Evolutionary conservation across 2,113 vertebrate species (phyloP).

Genomic region (Lethenteron reissneri): DNA sequence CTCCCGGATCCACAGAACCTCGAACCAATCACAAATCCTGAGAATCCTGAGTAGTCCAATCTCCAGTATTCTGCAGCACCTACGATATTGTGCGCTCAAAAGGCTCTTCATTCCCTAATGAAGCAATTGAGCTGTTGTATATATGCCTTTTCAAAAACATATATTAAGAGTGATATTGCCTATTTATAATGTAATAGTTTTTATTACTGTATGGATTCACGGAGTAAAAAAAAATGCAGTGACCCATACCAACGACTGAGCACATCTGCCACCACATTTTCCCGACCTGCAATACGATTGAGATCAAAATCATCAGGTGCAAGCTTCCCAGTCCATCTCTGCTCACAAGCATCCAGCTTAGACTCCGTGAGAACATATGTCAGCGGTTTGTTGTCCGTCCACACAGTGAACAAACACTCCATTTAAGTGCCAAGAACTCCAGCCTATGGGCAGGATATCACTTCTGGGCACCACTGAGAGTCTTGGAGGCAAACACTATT

Average conservation of each 20-base stretch:
- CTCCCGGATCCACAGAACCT: too few relatives aligned
- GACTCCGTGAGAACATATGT: conserved; percentile 4
- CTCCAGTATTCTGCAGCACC: too few relatives aligned
- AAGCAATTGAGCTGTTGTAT: too few relatives aligned
- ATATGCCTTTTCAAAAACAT: too few relatives aligned
- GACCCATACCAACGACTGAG: background rate
- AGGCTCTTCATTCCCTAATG: too few relatives aligned
- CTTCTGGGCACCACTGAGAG: conserved; percentile 6
- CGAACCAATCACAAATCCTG: too few relatives aligned
- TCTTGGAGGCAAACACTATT: conserved; percentile 9
- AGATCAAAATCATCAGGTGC: conserved; percentile 8
- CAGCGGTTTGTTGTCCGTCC: background rate
- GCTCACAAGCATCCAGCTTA: conserved; percentile 8
- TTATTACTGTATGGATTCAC: too few relatives aligned
- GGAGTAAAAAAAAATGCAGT: too few relatives aligned
- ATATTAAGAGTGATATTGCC: too few relatives aligned
- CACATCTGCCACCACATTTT: background rate
- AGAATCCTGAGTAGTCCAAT: too few relatives aligned
- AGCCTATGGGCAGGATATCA: conserved; percentile 10
- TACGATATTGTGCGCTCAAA: too few relatives aligned
- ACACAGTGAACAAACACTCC: conserved; percentile 9
- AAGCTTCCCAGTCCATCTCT: conserved; percentile 7
- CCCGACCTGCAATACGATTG: background rate
- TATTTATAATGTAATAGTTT: too few relatives aligned
- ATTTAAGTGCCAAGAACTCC: conserved; percentile 11